Evolutionary conservation across 2,797 vertebrate species (phyloP).

Genomic region (Pseudochirops cupreus): DNA sequence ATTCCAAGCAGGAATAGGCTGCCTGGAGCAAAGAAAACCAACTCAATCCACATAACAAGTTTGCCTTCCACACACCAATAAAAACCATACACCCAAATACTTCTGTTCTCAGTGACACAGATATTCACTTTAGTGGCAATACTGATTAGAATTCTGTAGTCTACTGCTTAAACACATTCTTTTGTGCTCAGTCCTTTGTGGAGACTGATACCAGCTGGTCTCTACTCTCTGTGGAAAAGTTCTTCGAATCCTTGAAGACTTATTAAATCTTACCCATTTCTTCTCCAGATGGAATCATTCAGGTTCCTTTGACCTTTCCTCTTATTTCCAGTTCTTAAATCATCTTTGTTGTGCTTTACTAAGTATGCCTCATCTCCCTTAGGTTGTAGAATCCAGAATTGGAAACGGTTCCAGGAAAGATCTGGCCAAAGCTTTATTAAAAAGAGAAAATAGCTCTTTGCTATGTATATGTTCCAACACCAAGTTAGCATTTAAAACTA

Average conservation of each 20-base stretch:
- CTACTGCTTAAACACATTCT: background rate
- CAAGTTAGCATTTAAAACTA: background rate
- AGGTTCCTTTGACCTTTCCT: background rate
- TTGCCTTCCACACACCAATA: background rate
- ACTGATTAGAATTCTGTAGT: background rate
- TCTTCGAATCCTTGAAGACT: background rate
- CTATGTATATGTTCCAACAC: background rate
- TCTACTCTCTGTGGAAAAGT: background rate
- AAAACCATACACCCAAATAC: background rate
- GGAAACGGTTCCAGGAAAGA: background rate
- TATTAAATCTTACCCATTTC: background rate
- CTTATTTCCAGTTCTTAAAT: background rate
- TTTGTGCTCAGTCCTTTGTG: background rate
- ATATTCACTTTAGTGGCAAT: background rate
- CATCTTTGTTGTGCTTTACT: background rate
- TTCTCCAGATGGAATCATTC: background rate
- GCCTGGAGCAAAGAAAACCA: background rate
- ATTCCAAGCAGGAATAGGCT: background rate
- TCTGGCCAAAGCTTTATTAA: background rate
- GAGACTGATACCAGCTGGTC: background rate
- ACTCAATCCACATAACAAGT: background rate
- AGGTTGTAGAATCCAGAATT: background rate
- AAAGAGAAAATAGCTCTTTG: background rate
- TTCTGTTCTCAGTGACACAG: background rate
- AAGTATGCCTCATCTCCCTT: conserved; percentile 1